phyloP scores from a whole-genome alignment of 2,888 invertebrate species.

The Philereme transversata region DNA sequence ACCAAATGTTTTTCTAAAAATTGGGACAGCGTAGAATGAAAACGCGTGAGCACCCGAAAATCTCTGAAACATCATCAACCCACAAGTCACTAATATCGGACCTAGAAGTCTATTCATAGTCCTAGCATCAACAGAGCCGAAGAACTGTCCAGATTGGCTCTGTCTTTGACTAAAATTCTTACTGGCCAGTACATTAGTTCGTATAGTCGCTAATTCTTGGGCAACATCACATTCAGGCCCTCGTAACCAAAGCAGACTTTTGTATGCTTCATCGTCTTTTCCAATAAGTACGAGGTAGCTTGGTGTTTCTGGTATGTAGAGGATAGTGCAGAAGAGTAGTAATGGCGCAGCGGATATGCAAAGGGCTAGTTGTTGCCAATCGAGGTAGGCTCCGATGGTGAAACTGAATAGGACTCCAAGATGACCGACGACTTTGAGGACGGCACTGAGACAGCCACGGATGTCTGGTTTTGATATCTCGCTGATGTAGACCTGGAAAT shows the following conservation, averaged over 20 bases:
- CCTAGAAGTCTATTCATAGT: constrained; percentile 82
- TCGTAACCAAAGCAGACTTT: constrained; percentile 91
- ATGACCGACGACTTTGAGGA: constrained; percentile 93
- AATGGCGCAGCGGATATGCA: constrained; percentile 91
- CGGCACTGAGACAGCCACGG: constrained; percentile 93
- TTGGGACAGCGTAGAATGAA: constrained; percentile 93
- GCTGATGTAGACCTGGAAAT: constrained; percentile 91
- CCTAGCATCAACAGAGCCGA: constrained; percentile 71
- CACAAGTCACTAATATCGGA: constrained; percentile 92
- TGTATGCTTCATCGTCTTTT: constrained; percentile 85
- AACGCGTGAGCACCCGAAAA: constrained; percentile 93
- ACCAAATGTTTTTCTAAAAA: constrained; percentile 92
- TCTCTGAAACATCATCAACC: constrained; percentile 95
- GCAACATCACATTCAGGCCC: constrained; percentile 91
- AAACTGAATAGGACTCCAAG: constrained; percentile 93
- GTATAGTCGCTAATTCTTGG: constrained; percentile 88
- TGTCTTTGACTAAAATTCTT: constrained; percentile 79
- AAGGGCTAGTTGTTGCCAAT: constrained; percentile 93
- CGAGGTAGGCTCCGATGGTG: constrained; percentile 91
- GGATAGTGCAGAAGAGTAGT: constrained; percentile 89
- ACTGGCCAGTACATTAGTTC: constrained; percentile 86
- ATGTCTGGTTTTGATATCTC: constrained; percentile 95
- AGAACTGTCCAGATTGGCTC: constrained; percentile 70
- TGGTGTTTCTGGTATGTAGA: constrained; percentile 95
- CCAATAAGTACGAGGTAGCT: constrained; percentile 91